Evolutionary conservation across 2,797 vertebrate genomes (phyloP).

Genomic region (Notoglanidium macrostoma): DNA sequence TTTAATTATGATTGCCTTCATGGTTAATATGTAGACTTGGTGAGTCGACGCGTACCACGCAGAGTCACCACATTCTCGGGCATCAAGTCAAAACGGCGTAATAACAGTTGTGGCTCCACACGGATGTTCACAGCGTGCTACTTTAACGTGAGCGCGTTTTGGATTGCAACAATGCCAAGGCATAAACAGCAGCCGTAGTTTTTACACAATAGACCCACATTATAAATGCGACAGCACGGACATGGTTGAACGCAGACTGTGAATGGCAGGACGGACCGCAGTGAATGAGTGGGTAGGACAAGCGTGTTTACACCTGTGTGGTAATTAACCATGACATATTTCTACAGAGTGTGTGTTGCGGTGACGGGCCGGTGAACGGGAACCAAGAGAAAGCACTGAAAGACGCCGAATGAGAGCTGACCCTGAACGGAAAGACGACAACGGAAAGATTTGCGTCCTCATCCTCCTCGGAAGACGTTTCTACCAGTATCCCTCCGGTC

Average conservation of each 20-base stretch:
- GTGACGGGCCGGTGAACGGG: too few relatives aligned
- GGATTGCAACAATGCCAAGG: background rate
- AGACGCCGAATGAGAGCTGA: background rate
- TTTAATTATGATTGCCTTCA: background rate
- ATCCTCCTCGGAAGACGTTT: background rate
- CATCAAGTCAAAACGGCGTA: background rate
- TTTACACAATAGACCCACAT: background rate
- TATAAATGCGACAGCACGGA: background rate
- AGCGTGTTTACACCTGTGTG: slow-evolving; percentile 1
- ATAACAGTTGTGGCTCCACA: background rate
- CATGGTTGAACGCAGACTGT: background rate
- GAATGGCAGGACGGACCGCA: background rate
- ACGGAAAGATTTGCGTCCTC: background rate
- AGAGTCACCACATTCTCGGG: too few relatives aligned
- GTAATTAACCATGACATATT: slow-evolving; percentile 11
- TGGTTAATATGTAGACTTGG: background rate
- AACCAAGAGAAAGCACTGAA: background rate
- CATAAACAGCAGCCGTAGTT: background rate
- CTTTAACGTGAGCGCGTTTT: background rate
- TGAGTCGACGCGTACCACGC: too few relatives aligned
- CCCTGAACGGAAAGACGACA: background rate
- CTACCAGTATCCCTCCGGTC: background rate
- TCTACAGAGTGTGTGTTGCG: background rate
- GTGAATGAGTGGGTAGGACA: slow-evolving; percentile 5
- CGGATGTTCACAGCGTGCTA: background rate